Evolutionary conservation across 2,888 invertebrate species (phyloP).

Genomic region (Lasioglossum figueresi): DNA sequence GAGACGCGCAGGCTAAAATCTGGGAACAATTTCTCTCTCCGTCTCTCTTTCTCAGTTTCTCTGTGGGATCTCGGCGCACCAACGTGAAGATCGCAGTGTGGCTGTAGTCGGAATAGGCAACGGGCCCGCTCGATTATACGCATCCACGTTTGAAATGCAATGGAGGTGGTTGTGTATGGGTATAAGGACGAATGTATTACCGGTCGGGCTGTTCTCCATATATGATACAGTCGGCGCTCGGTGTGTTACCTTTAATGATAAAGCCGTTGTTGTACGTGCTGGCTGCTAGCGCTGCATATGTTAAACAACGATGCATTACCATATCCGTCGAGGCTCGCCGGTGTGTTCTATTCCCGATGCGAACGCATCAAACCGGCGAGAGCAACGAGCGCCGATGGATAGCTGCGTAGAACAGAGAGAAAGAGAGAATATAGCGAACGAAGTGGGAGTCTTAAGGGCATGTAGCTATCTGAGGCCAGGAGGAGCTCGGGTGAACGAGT

Average conservation of each 20-base stretch:
- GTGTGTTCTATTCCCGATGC: constrained; percentile 48
- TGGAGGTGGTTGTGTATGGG: constrained; percentile 21
- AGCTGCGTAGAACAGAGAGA: not conserved
- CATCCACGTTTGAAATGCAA: constrained; percentile 32
- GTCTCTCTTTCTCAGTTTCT: not conserved
- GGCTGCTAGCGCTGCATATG: constrained; percentile 71
- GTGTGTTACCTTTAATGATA: constrained; percentile 77
- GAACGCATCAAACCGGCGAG: constrained; percentile 21
- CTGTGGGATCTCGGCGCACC: not conserved
- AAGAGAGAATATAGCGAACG: not conserved
- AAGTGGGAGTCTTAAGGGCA: constrained; percentile 47
- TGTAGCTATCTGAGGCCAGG: constrained; percentile 17
- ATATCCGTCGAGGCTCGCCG: constrained; percentile 65
- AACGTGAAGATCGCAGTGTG: constrained; percentile 6
- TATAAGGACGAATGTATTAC: constrained; percentile 60
- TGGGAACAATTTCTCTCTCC: not conserved
- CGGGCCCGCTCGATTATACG: constrained; percentile 30
- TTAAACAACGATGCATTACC: constrained; percentile 75
- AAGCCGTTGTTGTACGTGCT: constrained; percentile 76
- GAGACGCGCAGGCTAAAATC: constrained; percentile 8
- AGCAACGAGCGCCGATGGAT: not conserved
- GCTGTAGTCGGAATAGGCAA: constrained; percentile 21
- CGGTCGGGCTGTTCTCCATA: constrained; percentile 22
- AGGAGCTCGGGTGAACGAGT: constrained; percentile 45
- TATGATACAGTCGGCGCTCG: constrained; percentile 62